Conservation (phyloP, 2,888 invertebrate species). For the Tetramorium bicarinatum region DNA sequence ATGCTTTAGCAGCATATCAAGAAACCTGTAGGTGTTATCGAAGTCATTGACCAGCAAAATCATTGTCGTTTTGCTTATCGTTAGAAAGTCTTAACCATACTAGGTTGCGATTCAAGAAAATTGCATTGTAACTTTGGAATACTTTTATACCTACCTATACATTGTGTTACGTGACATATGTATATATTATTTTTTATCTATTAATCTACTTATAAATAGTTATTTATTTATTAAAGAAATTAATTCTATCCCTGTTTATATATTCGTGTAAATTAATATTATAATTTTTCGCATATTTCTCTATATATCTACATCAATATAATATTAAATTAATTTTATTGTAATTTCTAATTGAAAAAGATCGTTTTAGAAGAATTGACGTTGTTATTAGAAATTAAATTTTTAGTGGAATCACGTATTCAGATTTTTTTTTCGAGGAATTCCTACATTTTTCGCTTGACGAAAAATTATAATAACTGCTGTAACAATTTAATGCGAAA, state of each 20-base stretch:
- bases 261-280: background rate
- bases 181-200: background rate
- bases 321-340: background rate
- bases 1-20: background rate
- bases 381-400: background rate
- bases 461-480: background rate
- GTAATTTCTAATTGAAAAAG: background rate
- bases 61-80: constrained; percentile 63
- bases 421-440: background rate
- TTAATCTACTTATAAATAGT: background rate
- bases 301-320: background rate
- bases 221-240: background rate
- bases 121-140: constrained; percentile 36
- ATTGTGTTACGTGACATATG: background rate
- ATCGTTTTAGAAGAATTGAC: background rate
- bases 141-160: background rate
- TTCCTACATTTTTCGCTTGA: background rate
- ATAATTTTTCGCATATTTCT: background rate
- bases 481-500: background rate
- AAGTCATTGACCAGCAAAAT: constrained; percentile 61
- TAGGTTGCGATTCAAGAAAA: constrained; percentile 32
- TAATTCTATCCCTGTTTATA: background rate
- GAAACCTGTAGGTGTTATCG: constrained; percentile 37
- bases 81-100: constrained; percentile 24
- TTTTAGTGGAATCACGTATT: background rate